Evolutionary conservation across 2,797 vertebrate genomes (phyloP).

Genomic region (Sardinella longiceps): DNA sequence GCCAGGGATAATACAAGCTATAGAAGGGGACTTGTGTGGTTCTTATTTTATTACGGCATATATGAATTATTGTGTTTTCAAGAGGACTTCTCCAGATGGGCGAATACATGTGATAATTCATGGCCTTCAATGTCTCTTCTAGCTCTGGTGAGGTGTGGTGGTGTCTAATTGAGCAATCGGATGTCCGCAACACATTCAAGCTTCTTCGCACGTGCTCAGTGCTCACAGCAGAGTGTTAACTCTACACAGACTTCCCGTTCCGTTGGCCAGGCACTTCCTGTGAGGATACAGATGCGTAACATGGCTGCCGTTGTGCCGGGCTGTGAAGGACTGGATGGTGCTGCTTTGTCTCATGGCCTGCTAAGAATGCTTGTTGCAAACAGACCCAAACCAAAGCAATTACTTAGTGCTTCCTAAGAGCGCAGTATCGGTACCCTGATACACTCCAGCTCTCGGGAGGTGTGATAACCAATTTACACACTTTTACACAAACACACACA

Average conservation of each 20-base stretch:
- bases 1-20: no score
- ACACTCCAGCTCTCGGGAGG: constrained; percentile 58
- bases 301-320: constrained; percentile 43
- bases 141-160: background rate
- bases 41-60: no score
- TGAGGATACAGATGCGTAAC: constrained; percentile 41
- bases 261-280: constrained; percentile 59
- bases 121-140: background rate
- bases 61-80: no score
- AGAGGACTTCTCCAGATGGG: no score
- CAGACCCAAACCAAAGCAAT: constrained; percentile 73
- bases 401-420: constrained; percentile 75
- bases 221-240: constrained; percentile 60
- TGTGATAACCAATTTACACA: constrained; percentile 48
- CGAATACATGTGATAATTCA: background rate
- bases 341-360: constrained; percentile 71
- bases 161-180: background rate
- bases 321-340: background rate
- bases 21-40: no score
- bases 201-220: constrained; percentile 18
- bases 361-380: constrained; percentile 67
- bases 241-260: constrained; percentile 65
- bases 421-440: constrained; percentile 61
- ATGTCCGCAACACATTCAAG: constrained; percentile 44
- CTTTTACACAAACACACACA: background rate